These are phyloP conservation scores for Entomobrya multifasciata DNA, from an alignment of 2,888 invertebrate genomes.

Conservation along the genomic window DNA sequence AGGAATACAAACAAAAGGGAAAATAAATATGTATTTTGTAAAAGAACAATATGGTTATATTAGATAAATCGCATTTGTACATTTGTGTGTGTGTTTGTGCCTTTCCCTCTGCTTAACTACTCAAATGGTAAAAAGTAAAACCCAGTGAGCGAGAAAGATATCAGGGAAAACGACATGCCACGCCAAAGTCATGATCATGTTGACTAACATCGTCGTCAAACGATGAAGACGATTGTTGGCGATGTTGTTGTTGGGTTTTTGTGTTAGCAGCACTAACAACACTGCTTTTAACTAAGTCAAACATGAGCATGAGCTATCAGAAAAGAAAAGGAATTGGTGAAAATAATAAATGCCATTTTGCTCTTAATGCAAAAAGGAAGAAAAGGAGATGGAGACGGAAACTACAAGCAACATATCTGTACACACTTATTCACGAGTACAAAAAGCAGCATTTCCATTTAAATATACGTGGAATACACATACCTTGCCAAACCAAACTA, in stretches of 20 bases:
- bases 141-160: slow-evolving; percentile 62
- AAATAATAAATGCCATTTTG: slow-evolving; percentile 38
- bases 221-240: slow-evolving; percentile 31
- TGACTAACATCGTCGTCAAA: background rate
- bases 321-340: slow-evolving; percentile 26
- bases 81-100: background rate
- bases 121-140: slow-evolving; percentile 44
- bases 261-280: background rate
- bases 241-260: slow-evolving; percentile 10
- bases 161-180: slow-evolving; percentile 51
- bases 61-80: slow-evolving; percentile 7
- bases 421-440: slow-evolving; percentile 10
- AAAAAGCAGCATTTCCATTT: no score
- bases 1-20: slow-evolving; percentile 1
- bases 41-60: background rate
- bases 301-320: no score
- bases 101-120: background rate
- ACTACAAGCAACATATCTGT: background rate
- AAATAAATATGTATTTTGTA: background rate
- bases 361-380: slow-evolving; percentile 37
- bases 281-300: background rate
- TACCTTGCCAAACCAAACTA: no score
- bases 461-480: no score
- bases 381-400: slow-evolving; percentile 1
- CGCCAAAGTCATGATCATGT: slow-evolving; percentile 36